These are phyloP conservation scores for Pseudochirops cupreus DNA, from an alignment of 2,797 vertebrate genomes.

Conservation along the genomic window DNA sequence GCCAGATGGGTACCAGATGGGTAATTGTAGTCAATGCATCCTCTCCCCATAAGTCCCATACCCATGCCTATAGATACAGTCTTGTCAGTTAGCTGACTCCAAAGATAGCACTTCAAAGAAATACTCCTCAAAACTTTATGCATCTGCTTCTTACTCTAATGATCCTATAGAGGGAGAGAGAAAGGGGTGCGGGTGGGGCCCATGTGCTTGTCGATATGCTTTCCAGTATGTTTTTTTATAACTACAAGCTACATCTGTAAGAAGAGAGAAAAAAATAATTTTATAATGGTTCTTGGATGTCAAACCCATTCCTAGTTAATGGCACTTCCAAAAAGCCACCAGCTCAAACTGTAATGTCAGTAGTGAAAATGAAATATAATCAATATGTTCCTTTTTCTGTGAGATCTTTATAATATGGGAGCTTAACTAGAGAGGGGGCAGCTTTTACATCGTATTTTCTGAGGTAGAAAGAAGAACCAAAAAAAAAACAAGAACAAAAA, in stretches of 20 bases:
- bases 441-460: conserved; percentile 71
- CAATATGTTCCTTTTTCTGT: conserved; percentile 71
- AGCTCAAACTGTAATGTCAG: conserved; percentile 67
- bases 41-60: conserved; percentile 77
- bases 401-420: conserved; percentile 55
- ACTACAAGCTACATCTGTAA: conserved; percentile 81
- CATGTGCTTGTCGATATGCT: conserved; percentile 65
- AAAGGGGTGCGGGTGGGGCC: neutral
- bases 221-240: conserved; percentile 68
- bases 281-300: conserved; percentile 73
- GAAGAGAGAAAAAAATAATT: conserved; percentile 68
- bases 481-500: conserved; percentile 11
- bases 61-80: conserved; percentile 82
- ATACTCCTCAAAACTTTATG: conserved; percentile 79
- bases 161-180: conserved; percentile 75
- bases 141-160: conserved; percentile 85
- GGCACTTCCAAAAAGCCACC: conserved; percentile 78
- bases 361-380: conserved; percentile 78
- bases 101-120: conserved; percentile 86
- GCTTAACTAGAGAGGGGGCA: conserved; percentile 65
- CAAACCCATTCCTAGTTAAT: conserved; percentile 77
- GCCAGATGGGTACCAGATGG: conserved; percentile 90
- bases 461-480: conserved; percentile 64
- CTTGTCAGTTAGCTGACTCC: conserved; percentile 82
- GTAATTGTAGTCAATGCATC: conserved; percentile 84